Evolutionary conservation across 1,140 invertebrate genomes (phyloP).

Genomic region (Prorops nasuta): DNA sequence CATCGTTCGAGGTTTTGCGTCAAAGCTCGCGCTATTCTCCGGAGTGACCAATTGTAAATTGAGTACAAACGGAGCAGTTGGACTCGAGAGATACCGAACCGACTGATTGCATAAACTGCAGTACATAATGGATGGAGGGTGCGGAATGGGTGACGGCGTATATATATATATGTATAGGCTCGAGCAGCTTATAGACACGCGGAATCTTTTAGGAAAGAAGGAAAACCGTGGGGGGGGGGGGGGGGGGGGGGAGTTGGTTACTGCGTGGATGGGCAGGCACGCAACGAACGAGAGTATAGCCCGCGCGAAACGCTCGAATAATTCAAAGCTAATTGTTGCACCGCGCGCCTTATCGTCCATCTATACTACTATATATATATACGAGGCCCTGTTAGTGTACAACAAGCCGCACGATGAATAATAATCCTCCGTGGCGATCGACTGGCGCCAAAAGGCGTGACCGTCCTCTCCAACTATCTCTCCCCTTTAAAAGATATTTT

Average conservation of each 20-base stretch:
- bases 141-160: slow-evolving; percentile 29
- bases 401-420: slow-evolving; percentile 9
- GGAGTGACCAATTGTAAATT: no score
- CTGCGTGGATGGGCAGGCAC: slow-evolving; percentile 4
- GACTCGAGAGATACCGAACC: no score
- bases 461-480: no score
- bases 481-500: no score
- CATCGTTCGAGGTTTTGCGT: no score
- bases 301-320: slow-evolving; percentile 12
- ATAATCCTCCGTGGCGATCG: slow-evolving; percentile 1
- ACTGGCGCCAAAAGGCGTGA: background rate
- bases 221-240: no score
- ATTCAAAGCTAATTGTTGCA: slow-evolving; percentile 17
- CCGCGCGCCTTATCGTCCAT: slow-evolving; percentile 11
- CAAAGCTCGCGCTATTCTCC: no score
- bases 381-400: slow-evolving; percentile 2
- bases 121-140: background rate
- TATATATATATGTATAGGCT: slow-evolving; percentile 23
- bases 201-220: slow-evolving; percentile 20
- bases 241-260: slow-evolving; percentile 4
- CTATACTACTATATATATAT: no score
- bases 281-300: slow-evolving; percentile 8
- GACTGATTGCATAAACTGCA: background rate
- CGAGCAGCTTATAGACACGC: slow-evolving; percentile 1
- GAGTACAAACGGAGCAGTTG: no score